Conservation (phyloP, 2,888 invertebrate genomes). For the Tiliacea citrago region DNA sequence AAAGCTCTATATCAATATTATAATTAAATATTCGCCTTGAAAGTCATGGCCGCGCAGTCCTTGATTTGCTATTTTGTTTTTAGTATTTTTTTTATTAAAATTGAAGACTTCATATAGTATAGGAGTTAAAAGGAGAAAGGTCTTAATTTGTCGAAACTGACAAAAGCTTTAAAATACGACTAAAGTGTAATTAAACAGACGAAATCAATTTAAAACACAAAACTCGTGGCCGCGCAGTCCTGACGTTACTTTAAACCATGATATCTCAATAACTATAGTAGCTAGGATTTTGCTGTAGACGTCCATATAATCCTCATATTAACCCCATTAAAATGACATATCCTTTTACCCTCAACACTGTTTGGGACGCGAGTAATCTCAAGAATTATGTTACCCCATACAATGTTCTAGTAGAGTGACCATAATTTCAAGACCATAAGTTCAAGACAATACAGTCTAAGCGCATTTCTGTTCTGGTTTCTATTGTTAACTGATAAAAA, state of each 20-base stretch:
- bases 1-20: constrained; percentile 49
- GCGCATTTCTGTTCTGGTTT: constrained; percentile 48
- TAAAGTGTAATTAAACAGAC: constrained; percentile 38
- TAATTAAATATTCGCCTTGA: constrained; percentile 49
- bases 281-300: constrained; percentile 43
- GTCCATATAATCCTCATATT: constrained; percentile 43
- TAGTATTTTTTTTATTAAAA: constrained; percentile 45
- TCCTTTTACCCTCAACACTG: constrained; percentile 41
- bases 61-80: constrained; percentile 47
- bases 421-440: too few relatives aligned
- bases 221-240: constrained; percentile 44
- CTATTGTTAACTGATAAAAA: too few relatives aligned
- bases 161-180: constrained; percentile 42
- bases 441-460: constrained; percentile 39
- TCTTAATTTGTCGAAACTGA: constrained; percentile 42
- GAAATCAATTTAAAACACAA: constrained; percentile 43
- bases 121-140: constrained; percentile 42
- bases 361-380: constrained; percentile 34
- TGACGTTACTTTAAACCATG: constrained; percentile 44
- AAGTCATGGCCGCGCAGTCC: constrained; percentile 48
- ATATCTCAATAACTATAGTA: constrained; percentile 45
- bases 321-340: constrained; percentile 44
- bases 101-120: constrained; percentile 45
- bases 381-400: constrained; percentile 41
- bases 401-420: constrained; percentile 44